These are phyloP conservation scores for Bombus sibiricus DNA, from an alignment of 1,140 invertebrate genomes.

Conservation along the genomic window DNA sequence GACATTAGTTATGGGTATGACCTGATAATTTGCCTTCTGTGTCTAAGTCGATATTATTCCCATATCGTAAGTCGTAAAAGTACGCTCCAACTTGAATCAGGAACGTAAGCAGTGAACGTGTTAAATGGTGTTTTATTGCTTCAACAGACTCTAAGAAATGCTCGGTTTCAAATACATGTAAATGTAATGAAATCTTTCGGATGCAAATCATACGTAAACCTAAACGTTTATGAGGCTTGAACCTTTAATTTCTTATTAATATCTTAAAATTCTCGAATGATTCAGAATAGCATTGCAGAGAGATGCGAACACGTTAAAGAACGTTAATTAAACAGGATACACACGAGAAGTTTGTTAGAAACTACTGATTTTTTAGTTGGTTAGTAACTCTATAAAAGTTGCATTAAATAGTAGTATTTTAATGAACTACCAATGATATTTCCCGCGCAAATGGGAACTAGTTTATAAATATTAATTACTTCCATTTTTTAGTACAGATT, in stretches of 20 bases:
- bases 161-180: neutral
- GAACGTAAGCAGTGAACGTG: neutral
- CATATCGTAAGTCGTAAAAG: neutral
- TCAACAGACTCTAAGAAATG: neutral
- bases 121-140: neutral
- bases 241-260: neutral
- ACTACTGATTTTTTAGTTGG: neutral
- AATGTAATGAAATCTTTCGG: neutral
- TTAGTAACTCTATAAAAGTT: neutral
- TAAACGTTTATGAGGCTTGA: neutral
- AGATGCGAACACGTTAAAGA: neutral
- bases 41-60: neutral
- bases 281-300: neutral
- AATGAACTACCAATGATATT: neutral
- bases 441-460: neutral
- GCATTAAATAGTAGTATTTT: neutral
- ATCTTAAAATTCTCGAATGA: neutral
- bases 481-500: neutral
- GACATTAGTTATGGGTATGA: neutral
- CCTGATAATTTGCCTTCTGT: neutral
- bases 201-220: neutral
- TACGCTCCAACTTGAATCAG: neutral
- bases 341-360: neutral
- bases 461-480: neutral
- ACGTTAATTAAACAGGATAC: neutral